phyloP scores from a whole-genome alignment of 2,113 vertebrate species.

The Oncorhynchus keta region DNA sequence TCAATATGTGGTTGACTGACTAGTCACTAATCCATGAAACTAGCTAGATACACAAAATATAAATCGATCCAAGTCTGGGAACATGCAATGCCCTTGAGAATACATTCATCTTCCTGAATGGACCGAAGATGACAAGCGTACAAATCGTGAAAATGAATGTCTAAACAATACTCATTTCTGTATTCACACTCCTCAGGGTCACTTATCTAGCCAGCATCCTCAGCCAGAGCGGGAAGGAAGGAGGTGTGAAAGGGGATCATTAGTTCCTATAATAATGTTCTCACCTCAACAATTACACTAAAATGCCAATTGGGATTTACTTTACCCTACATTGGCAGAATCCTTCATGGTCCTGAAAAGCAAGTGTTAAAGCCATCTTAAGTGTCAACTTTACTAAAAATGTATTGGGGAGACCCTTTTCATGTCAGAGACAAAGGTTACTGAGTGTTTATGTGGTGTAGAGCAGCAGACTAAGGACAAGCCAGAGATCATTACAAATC shows the following conservation, averaged over 20 bases:
- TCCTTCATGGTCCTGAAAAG: neutral
- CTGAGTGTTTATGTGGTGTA: constrained; percentile 7
- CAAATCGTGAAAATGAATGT: neutral
- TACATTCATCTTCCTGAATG: neutral
- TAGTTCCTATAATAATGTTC: neutral
- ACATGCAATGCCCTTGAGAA: neutral
- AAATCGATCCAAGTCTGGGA: neutral
- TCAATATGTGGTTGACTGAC: neutral
- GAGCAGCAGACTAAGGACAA: neutral
- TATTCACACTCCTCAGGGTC: neutral
- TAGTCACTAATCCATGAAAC: neutral
- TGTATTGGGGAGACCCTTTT: neutral
- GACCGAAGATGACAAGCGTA: neutral
- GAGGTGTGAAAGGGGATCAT: neutral
- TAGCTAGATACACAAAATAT: neutral
- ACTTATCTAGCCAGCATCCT: neutral
- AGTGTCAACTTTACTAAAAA: neutral
- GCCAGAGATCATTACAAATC: constrained; percentile 4
- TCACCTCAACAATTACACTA: neutral
- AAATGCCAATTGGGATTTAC: constrained; percentile 19
- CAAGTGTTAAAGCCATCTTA: neutral
- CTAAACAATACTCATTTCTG: neutral
- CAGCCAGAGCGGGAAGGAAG: neutral
- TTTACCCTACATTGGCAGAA: neutral
- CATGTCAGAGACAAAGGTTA: constrained; percentile 6